Conservation (phyloP, 2,888 invertebrate species). For the Oscheius sp. region DNA sequence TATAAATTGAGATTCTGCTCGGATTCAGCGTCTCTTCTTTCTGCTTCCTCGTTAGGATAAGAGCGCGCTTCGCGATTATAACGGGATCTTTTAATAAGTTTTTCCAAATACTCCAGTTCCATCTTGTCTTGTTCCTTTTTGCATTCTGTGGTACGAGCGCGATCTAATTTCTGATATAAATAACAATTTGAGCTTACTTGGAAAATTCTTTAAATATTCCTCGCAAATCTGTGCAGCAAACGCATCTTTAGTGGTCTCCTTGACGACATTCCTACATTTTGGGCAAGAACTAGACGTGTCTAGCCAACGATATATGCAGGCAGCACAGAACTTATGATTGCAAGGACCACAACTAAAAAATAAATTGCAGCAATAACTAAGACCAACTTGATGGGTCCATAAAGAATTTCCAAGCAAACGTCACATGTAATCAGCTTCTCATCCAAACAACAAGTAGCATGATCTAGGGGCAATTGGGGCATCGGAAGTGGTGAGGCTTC, state of each 20-base stretch:
- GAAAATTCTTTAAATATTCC: neutral
- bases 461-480: too few species aligned
- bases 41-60: too few species aligned
- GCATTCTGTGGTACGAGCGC: neutral
- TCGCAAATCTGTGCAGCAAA: neutral
- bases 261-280: conserved; percentile 8
- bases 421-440: conserved; percentile 1
- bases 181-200: too few species aligned
- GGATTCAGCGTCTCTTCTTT: too few species aligned
- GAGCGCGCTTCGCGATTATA: too few species aligned
- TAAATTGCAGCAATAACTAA: neutral
- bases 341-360: conserved; percentile 18
- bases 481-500: too few species aligned
- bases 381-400: conserved; percentile 23
- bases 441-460: too few species aligned
- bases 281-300: conserved; percentile 6
- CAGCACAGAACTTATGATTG: conserved; percentile 31
- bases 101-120: conserved; percentile 1
- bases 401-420: conserved; percentile 20
- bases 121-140: neutral
- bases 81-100: neutral
- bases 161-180: too few species aligned
- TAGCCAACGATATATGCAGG: conserved; percentile 25
- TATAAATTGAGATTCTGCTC: too few species aligned
- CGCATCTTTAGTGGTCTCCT: neutral